These are phyloP conservation scores for Lutjanus argentimaculatus DNA, from an alignment of 2,797 vertebrate genomes.

Conservation along the genomic window DNA sequence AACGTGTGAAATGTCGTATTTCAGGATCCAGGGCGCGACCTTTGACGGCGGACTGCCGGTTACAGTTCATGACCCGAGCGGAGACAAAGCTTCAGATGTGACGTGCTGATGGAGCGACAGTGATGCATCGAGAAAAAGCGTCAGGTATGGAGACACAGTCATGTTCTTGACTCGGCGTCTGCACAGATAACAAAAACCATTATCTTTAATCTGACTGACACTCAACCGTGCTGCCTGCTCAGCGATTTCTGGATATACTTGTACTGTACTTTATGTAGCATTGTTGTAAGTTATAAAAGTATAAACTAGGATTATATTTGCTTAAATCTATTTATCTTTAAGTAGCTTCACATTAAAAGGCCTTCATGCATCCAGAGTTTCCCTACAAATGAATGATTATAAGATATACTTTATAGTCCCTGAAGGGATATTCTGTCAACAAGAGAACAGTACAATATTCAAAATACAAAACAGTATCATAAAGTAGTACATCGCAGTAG, in stretches of 20 bases:
- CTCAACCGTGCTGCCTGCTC: neutral
- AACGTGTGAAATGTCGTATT: constrained; percentile 64
- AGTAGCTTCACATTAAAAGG: neutral
- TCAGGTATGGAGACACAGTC: constrained; percentile 49
- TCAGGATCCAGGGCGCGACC: constrained; percentile 54
- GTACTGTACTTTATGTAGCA: neutral
- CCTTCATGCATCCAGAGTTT: neutral
- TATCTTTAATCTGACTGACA: constrained; percentile 48
- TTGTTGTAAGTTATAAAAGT: neutral
- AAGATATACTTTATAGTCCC: no score
- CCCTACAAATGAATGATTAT: no score
- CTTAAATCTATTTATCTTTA: neutral
- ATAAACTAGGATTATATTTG: neutral
- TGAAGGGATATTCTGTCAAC: no score
- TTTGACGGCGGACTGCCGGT: neutral
- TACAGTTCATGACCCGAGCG: constrained; percentile 37
- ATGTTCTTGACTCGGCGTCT: constrained; percentile 29
- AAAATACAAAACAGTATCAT: no score
- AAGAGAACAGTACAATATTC: no score
- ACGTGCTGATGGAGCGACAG: constrained; percentile 17
- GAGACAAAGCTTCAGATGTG: constrained; percentile 48
- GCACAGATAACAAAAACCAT: constrained; percentile 51
- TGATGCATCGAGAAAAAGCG: constrained; percentile 28
- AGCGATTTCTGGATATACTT: neutral
- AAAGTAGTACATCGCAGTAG: no score